Conservation (phyloP, 2,888 invertebrate genomes). For the Habroteleia sp. region DNA sequence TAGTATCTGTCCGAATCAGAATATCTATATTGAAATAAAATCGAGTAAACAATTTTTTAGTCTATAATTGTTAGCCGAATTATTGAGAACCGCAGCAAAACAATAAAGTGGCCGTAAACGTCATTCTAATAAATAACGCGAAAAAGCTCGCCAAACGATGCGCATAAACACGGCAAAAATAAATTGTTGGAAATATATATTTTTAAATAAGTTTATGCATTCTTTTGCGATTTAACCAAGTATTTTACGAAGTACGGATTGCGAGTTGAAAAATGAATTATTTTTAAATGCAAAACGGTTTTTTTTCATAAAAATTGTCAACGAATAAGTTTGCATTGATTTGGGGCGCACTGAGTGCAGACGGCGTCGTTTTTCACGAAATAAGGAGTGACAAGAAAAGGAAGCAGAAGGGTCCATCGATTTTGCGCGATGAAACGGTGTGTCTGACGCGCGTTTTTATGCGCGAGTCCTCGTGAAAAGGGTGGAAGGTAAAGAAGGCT, state of each 20-base stretch:
- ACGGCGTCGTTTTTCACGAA: constrained; percentile 13
- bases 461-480: constrained; percentile 44
- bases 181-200: too few species aligned
- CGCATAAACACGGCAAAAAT: too few species aligned
- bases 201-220: too few species aligned
- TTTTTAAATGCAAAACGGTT: too few species aligned
- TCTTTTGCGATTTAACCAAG: too few species aligned
- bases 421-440: constrained; percentile 44
- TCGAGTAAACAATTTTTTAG: background rate
- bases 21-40: constrained; percentile 1
- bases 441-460: constrained; percentile 49
- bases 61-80: background rate
- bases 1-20: too few species aligned
- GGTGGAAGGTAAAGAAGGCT: constrained; percentile 38
- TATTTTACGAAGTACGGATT: too few species aligned
- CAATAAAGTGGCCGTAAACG: too few species aligned
- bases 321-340: constrained; percentile 15
- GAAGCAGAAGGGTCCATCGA: constrained; percentile 39
- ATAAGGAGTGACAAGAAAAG: constrained; percentile 26
- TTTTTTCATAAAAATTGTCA: background rate
- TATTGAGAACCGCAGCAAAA: background rate
- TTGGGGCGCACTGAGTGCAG: background rate
- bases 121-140: too few species aligned
- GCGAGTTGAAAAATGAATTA: too few species aligned
- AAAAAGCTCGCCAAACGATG: too few species aligned